A percentile compares a stretch with the other conserved stretches of the same genome.
Evolutionary conservation across 2,113 vertebrate genomes (phyloP).

Genomic region (Arenaria interpres): DNA sequence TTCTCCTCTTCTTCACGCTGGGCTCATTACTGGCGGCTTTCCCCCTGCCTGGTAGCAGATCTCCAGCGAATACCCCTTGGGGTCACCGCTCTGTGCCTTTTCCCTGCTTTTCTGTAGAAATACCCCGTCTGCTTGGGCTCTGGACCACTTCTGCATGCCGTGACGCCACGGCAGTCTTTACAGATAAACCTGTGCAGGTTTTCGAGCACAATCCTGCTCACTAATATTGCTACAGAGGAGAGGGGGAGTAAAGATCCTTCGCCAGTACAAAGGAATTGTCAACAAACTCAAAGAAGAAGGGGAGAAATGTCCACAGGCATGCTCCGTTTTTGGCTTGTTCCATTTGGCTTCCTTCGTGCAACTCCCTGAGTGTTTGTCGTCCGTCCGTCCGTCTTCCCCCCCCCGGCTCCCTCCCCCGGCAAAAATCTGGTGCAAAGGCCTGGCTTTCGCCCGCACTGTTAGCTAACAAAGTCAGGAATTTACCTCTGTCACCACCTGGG

Average conservation of each 20-base stretch:
- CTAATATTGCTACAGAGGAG: neutral
- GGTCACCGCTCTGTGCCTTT: neutral
- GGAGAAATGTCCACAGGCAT: neutral
- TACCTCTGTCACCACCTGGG: constrained; percentile 45
- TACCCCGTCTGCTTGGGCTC: neutral
- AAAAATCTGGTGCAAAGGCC: neutral
- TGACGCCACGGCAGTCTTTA: neutral
- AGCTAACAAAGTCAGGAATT: constrained; percentile 2
- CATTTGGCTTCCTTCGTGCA: neutral
- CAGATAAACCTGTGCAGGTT: neutral
- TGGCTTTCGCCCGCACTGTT: neutral
- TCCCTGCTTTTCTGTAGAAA: neutral
- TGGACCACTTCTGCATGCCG: neutral
- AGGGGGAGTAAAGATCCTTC: neutral
- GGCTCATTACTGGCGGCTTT: neutral
- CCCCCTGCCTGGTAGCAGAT: neutral
- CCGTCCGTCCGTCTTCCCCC: no score
- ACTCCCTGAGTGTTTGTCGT: neutral
- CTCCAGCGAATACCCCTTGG: neutral
- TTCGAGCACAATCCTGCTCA: neutral
- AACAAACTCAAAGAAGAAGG: neutral
- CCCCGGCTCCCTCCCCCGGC: neutral
- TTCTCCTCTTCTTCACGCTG: neutral
- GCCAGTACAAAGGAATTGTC: neutral
- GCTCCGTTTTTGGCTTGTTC: neutral